Evolutionary conservation across 2,113 vertebrate genomes (phyloP).

Genomic region (Terrapene triunguis): DNA sequence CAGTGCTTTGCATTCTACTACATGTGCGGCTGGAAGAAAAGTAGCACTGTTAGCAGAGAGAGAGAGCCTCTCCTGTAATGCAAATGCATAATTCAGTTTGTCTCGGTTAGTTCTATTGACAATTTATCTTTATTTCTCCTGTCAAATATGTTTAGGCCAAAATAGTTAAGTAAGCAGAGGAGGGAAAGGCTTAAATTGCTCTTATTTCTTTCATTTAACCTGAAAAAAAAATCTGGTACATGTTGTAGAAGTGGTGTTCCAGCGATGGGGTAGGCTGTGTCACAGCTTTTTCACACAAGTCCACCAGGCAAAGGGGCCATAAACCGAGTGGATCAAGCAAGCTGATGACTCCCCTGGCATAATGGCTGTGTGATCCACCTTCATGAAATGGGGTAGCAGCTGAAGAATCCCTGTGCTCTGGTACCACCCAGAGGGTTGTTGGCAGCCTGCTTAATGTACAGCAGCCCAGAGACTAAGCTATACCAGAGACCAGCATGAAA

Average conservation of each 20-base stretch:
- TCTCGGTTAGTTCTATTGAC: conserved; percentile 70
- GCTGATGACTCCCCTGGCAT: neutral
- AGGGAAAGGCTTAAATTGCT: conserved; percentile 58
- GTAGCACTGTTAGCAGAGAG: conserved; percentile 49
- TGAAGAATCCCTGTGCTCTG: neutral
- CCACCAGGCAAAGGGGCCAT: accelerated
- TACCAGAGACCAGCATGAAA: neutral
- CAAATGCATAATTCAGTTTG: conserved; percentile 73
- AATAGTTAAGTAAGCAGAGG: conserved; percentile 25
- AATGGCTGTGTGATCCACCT: conserved; percentile 2
- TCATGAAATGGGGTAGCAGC: neutral
- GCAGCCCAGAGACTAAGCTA: neutral
- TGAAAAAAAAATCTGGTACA: neutral
- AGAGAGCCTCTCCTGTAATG: conserved; percentile 59
- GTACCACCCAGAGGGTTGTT: conserved; percentile 5
- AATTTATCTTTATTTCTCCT: conserved; percentile 66
- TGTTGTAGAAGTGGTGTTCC: neutral
- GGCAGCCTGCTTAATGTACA: conserved; percentile 7
- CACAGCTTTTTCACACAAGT: neutral
- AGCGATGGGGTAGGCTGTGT: neutral
- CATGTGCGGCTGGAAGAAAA: conserved; percentile 50
- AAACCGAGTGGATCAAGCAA: neutral
- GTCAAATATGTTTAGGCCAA: conserved; percentile 64
- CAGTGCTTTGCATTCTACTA: conserved; percentile 58
- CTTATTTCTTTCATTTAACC: conserved; percentile 45